Evolutionary conservation across 2,113 vertebrate genomes (phyloP), one percentile per base, ranked within the genome.

Genomic region (Pungitius pungitius): DNA sequence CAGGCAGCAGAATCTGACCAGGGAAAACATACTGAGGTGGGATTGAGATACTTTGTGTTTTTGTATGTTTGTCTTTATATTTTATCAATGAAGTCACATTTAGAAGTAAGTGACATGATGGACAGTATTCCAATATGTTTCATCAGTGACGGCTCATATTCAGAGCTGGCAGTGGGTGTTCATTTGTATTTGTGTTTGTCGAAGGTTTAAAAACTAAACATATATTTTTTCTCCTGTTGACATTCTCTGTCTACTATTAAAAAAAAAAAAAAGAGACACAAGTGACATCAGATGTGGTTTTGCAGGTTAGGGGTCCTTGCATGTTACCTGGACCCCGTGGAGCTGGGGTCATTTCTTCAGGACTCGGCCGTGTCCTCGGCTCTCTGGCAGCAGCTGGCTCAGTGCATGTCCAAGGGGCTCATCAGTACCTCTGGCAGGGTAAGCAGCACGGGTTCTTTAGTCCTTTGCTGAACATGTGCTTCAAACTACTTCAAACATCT

Each of bases 311-410:
- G 96, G 45, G 69, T 90, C 49, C 91, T 97, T 0, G 90, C 91
- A 1, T 97, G 96, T 84, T 96, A 96, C 90, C 77, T 96, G 90
- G 95, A 90, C 71, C 93, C 93, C 2, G 93, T 93, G 47, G 93
- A 96, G 9, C 86, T 97, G 51, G 92, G 89, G 64, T 88, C 83
- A 20, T 87, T 94, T 84, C 91, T 95, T 15, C 91, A 91, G 56
- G 79, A 94, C 69, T 88, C 75, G 40, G 82, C 94, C 52, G 90
- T 91, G 11, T 88, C 90, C 61, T 90, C 89, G 3, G 67, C 83
- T 0, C 90, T 96, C 43, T 94, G 94, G 93, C 92, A 84, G 73
- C 94, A 94, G 68, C 92, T 97, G 75, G 90, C 95, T 70, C 90
- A 87, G 20, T 97, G 96, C 75, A 90, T 94, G 0, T 94, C 94